Evolutionary conservation across 2,797 vertebrate genomes (phyloP), one percentile per base, ranked within the genome.

Genomic region (Diplodus puntazzo): DNA sequence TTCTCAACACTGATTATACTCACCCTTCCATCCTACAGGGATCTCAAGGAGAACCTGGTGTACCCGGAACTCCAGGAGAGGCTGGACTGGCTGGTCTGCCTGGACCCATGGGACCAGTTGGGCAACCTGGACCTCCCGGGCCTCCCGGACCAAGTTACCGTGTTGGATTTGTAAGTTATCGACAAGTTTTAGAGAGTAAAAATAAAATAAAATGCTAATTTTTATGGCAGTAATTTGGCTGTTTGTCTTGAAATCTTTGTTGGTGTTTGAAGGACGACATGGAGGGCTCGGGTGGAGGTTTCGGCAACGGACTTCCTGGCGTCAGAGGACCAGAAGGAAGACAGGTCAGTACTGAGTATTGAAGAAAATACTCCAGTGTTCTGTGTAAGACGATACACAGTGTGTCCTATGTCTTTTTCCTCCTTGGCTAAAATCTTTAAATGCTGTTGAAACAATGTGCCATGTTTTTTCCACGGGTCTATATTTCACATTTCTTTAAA

Each of bases 111-210:
- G 98, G 98, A 89, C 98, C 98, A 0, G 92, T 91, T 13, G 98
- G 98, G 17, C 94, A 20, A 5, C 95, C 96, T 0, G 98, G 98
- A 0, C 97, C 92, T 21, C 96, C 97, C 0, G 97, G 98, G 0
- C 97, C 96, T 0, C 95, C 96, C 0, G 96, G 96, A 18, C 91
- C 89, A 8, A 73, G 94, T 83, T 94, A 94, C 0, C 89, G 89
- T 1, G 94, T 88, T 76, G 98, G 97, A 91, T 98, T 99, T 94
- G 98, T 99, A 91, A 97, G 98, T 97, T 73, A 7, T 61, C 13
- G 3, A 7, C 49, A 23, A 3, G 4, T 48, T 45, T 69, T 68
- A 42, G 2, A n/a, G 5, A 39, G 10, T 39, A 39, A 39, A 39
- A 11, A 2, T 10, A 39, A 39, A 39, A 39, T 39, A 11, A 48